Evolutionary conservation across 2,888 invertebrate genomes (phyloP).

Genomic region (Smittia sp.): DNA sequence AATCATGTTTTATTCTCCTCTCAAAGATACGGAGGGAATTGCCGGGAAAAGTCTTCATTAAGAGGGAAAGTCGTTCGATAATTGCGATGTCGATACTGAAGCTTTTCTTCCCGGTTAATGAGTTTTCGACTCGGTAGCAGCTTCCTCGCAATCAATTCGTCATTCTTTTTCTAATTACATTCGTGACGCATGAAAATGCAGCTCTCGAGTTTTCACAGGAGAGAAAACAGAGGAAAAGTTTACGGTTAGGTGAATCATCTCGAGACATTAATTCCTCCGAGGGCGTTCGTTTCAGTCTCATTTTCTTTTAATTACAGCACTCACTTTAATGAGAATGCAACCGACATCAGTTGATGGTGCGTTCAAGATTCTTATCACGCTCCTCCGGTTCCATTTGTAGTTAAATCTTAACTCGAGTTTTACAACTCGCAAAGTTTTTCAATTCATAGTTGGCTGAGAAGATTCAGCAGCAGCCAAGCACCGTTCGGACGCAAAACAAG

Average conservation of each 20-base stretch:
- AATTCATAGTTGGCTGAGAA: neutral
- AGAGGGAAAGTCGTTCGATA: too few relatives aligned
- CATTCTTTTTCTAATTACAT: too few relatives aligned
- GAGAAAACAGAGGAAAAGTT: neutral
- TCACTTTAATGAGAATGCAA: neutral
- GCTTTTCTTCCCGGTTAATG: too few relatives aligned
- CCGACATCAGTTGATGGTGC: neutral
- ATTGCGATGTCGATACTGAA: too few relatives aligned
- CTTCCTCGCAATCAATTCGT: too few relatives aligned
- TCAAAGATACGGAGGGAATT: too few relatives aligned
- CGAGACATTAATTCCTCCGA: neutral
- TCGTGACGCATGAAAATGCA: too few relatives aligned
- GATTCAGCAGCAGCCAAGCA: neutral
- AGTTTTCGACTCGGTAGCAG: too few relatives aligned
- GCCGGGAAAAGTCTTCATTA: too few relatives aligned
- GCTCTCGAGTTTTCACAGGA: too few relatives aligned
- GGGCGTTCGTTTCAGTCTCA: neutral
- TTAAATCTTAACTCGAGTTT: too few relatives aligned
- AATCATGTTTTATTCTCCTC: too few relatives aligned
- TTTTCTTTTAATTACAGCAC: neutral
- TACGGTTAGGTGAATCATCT: neutral
- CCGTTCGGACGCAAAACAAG: neutral
- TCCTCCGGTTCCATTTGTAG: neutral
- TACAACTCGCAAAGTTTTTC: neutral
- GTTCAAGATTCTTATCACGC: conserved; percentile 1